phyloP scores from a whole-genome alignment of 2,888 invertebrate species.

The Diarsia dahlii region DNA sequence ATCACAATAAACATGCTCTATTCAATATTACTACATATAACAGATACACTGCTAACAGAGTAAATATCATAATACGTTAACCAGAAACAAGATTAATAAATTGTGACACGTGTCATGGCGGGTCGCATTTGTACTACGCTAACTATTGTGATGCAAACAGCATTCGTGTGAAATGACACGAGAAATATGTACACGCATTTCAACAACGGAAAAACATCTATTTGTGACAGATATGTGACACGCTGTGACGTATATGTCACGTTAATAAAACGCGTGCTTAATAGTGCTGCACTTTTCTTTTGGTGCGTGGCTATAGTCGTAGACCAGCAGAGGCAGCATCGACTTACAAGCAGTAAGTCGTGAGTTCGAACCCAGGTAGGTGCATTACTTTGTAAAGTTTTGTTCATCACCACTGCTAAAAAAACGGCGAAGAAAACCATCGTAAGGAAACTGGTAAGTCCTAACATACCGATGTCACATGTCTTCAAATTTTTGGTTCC shows the following conservation, averaged over 20 bases:
- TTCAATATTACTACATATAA: constrained; percentile 16
- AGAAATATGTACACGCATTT: constrained; percentile 38
- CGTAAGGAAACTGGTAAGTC: no score
- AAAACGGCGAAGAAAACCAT: no score
- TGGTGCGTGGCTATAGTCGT: neutral
- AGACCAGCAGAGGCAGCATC: no score
- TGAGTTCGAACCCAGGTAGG: no score
- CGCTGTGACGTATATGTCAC: constrained; percentile 35
- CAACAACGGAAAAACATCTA: constrained; percentile 33
- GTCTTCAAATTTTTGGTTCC: no score
- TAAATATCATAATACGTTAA: constrained; percentile 11
- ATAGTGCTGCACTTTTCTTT: neutral
- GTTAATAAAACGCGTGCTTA: constrained; percentile 34
- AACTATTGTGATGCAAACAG: constrained; percentile 46
- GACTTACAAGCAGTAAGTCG: no score
- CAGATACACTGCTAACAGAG: constrained; percentile 12
- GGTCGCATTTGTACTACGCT: constrained; percentile 30
- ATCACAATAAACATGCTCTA: constrained; percentile 11
- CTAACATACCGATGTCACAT: no score
- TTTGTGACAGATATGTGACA: constrained; percentile 44
- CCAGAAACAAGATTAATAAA: constrained; percentile 45
- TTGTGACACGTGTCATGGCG: constrained; percentile 35
- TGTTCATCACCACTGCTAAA: no score
- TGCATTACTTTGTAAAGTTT: no score
- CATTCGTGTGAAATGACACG: constrained; percentile 32